A percentile compares a stretch with the other conserved stretches of the same genome.
These are phyloP conservation scores for Heterotilapia buettikoferi DNA, from an alignment of 2,113 vertebrate species.

Conservation along the genomic window DNA sequence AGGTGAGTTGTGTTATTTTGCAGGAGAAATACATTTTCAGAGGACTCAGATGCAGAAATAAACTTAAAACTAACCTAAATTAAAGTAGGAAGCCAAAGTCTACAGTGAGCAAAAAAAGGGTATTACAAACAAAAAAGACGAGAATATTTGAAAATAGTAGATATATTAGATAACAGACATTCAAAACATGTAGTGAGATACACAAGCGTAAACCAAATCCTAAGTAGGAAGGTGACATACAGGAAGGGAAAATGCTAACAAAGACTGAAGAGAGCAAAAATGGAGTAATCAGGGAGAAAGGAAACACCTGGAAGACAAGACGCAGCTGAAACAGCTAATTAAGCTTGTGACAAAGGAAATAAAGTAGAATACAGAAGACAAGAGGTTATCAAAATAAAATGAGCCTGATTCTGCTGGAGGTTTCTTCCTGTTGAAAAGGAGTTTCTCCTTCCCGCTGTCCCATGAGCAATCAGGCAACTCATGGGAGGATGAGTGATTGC, in stretches of 20 bases:
- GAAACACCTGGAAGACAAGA: not conserved
- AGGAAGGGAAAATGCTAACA: not conserved
- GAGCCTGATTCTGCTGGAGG: not conserved
- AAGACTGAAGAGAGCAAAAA: not conserved
- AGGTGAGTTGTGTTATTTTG: not conserved
- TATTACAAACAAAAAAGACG: not conserved
- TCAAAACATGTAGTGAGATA: not conserved
- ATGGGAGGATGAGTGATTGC: not conserved
- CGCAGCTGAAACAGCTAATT: not conserved
- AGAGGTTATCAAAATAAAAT: not conserved
- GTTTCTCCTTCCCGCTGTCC: not conserved
- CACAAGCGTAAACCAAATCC: accelerated
- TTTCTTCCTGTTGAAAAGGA: not conserved
- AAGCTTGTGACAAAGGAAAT: not conserved
- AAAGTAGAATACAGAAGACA: not conserved
- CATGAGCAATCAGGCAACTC: not conserved
- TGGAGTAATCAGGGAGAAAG: not conserved
- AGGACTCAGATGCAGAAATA: not conserved
- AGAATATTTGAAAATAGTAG: not conserved
- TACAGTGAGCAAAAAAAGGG: not conserved
- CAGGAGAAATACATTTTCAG: not conserved
- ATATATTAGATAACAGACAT: not conserved
- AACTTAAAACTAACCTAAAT: not conserved
- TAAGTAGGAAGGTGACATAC: not conserved
- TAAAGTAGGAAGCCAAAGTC: not conserved